phyloP scores from a whole-genome alignment of 2,797 vertebrate species.

The Okamejei kenojei region DNA sequence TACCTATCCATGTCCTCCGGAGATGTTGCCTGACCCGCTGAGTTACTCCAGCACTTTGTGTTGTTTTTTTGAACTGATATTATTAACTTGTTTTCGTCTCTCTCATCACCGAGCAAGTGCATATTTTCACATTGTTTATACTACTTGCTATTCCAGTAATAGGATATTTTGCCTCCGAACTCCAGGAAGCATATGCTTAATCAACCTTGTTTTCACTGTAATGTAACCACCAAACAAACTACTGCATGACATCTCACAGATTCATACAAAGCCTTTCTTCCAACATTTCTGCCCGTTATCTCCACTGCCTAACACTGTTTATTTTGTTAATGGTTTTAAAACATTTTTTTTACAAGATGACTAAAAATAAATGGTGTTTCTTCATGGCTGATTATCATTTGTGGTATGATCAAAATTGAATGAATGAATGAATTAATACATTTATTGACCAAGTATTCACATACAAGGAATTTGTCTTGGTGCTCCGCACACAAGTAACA shows the following conservation, averaged over 20 bases:
- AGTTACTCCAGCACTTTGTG: no score
- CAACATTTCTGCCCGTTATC: background rate
- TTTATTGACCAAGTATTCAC: no score
- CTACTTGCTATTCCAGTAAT: background rate
- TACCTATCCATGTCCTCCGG: no score
- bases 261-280: background rate
- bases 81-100: background rate
- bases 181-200: background rate
- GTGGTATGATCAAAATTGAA: background rate
- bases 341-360: background rate
- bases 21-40: no score
- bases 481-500: no score
- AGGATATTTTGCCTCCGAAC: background rate
- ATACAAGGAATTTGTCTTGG: no score
- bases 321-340: background rate
- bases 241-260: background rate
- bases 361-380: background rate
- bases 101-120: background rate
- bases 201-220: background rate
- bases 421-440: no score
- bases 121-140: background rate
- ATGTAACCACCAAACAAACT: background rate
- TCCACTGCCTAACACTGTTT: background rate
- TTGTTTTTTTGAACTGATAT: no score
- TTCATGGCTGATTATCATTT: conserved; percentile 13